Conservation (phyloP, 2,888 invertebrate genomes). For the Lasius fuliginosus region DNA sequence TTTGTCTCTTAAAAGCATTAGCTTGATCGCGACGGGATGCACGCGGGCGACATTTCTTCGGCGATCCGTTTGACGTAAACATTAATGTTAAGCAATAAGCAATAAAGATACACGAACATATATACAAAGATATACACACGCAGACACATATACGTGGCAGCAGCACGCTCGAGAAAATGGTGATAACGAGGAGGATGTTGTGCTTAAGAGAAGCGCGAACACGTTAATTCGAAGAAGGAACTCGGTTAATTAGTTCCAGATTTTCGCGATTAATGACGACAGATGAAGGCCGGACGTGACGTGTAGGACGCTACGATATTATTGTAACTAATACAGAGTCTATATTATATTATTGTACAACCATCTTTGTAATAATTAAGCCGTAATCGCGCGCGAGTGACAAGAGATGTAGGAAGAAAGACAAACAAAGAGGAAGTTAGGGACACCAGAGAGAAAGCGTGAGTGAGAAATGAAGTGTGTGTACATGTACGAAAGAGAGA, state of each 20-base stretch:
- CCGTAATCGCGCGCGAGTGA: slow-evolving; percentile 70
- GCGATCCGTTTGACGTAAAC: slow-evolving; percentile 64
- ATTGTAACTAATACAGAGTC: slow-evolving; percentile 85
- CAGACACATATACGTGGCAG: slow-evolving; percentile 53
- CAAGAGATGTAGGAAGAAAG: slow-evolving; percentile 60
- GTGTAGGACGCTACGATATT: slow-evolving; percentile 77
- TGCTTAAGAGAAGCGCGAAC: slow-evolving; percentile 56
- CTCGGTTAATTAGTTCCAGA: slow-evolving; percentile 64
- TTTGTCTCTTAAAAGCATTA: slow-evolving; percentile 1
- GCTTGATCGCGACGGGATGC: slow-evolving; percentile 25
- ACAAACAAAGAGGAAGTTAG: slow-evolving; percentile 59
- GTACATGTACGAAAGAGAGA: slow-evolving; percentile 57
- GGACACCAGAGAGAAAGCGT: slow-evolving; percentile 27
- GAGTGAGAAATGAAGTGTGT: slow-evolving; percentile 49
- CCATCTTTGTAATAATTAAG: slow-evolving; percentile 82
- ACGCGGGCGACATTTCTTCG: slow-evolving; percentile 59
- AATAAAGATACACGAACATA: slow-evolving; percentile 76
- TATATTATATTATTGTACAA: slow-evolving; percentile 84
- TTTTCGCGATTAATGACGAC: slow-evolving; percentile 54
- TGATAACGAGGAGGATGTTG: slow-evolving; percentile 60
- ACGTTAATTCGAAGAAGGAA: slow-evolving; percentile 37
- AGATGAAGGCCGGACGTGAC: slow-evolving; percentile 50
- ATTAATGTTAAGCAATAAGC: slow-evolving; percentile 83
- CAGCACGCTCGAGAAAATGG: slow-evolving; percentile 64
- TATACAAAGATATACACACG: slow-evolving; percentile 31